These are phyloP conservation scores for Muricea muricata DNA, from an alignment of 92 coral and sea anemone species.

Conservation along the genomic window DNA sequence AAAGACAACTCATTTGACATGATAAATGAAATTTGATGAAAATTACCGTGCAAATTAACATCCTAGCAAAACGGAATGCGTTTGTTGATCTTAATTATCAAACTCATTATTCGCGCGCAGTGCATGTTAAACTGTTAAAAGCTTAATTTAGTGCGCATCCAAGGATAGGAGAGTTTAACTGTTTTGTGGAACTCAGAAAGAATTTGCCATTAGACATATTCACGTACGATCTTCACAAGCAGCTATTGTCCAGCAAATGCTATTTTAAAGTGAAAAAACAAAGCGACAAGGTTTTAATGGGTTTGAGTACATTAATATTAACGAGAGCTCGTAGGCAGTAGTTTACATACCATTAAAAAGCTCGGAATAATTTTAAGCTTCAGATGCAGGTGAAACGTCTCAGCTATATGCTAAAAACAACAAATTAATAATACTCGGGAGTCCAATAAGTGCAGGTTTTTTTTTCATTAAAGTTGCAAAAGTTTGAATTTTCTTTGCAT, in stretches of 20 bases:
- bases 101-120: not conserved
- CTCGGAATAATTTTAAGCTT: not conserved
- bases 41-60: conserved; percentile 21
- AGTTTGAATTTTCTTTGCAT: too few relatives aligned
- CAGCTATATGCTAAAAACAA: not conserved
- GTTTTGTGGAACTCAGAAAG: too few relatives aligned
- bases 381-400: not conserved
- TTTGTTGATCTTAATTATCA: not conserved
- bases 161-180: too few relatives aligned
- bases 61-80: not conserved
- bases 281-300: conserved; percentile 19
- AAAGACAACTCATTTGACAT: conserved; percentile 1
- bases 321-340: conserved; percentile 16
- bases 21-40: conserved; percentile 36
- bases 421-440: not conserved
- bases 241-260: not conserved
- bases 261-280: not conserved
- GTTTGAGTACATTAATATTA: conserved; percentile 24
- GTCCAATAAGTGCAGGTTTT: too few relatives aligned
- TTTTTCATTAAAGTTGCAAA: too few relatives aligned
- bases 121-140: not conserved
- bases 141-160: not conserved
- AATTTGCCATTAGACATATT: too few relatives aligned
- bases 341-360: conserved; percentile 12
- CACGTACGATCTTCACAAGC: too few relatives aligned